A percentile compares a stretch with the other conserved stretches of the same genome.
phyloP scores from a whole-genome alignment of 2,797 vertebrate species.

The Orestias chungarensis region DNA sequence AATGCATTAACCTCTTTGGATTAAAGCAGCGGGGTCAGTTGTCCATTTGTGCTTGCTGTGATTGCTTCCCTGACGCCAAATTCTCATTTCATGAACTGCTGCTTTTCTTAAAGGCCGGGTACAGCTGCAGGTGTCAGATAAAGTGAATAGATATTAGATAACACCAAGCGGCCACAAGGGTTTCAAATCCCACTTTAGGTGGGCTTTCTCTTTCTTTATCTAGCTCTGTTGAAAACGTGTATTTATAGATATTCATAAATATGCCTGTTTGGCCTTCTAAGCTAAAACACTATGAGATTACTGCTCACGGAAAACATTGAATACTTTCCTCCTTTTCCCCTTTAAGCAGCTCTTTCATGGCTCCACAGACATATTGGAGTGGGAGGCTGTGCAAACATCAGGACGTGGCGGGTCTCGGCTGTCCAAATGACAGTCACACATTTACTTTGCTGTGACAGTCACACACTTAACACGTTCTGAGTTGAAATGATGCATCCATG shows the following conservation, averaged over 20 bases:
- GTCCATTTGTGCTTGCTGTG: constrained; percentile 49
- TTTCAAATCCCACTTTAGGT: constrained; percentile 21
- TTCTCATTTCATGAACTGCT: constrained; percentile 39
- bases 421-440: constrained; percentile 65
- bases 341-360: constrained; percentile 34
- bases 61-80: constrained; percentile 39
- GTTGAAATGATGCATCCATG: constrained; percentile 37
- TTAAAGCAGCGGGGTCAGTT: constrained; percentile 56
- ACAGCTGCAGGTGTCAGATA: constrained; percentile 53
- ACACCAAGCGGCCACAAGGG: neutral
- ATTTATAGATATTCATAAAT: constrained; percentile 31
- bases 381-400: constrained; percentile 67
- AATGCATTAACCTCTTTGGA: constrained; percentile 64
- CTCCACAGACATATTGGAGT: constrained; percentile 63
- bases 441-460: constrained; percentile 54
- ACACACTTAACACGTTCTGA: constrained; percentile 48
- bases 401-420: constrained; percentile 53
- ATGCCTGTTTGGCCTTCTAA: constrained; percentile 24
- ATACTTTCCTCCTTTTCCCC: constrained; percentile 33
- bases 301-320: constrained; percentile 35
- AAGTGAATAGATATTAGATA: constrained; percentile 47
- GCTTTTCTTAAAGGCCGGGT: constrained; percentile 34
- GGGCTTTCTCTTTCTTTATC: constrained; percentile 9
- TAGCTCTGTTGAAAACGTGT: constrained; percentile 16
- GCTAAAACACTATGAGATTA: constrained; percentile 33